Conservation (phyloP, 2,888 invertebrate genomes). For the Eretmocerus hayati region DNA sequence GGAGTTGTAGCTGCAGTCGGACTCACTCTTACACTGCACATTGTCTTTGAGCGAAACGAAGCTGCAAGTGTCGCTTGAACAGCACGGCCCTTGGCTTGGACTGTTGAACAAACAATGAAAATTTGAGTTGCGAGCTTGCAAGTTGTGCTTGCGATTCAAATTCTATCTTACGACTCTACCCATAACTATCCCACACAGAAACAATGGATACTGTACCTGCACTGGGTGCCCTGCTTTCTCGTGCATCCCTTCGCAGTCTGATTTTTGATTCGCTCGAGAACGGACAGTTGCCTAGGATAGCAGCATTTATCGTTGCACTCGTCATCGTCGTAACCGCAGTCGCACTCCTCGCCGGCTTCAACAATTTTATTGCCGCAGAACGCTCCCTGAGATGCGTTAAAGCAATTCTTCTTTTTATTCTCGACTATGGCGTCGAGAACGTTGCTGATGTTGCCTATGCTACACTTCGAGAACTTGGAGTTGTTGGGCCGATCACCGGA, state of each 20-base stretch:
- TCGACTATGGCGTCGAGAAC: slow-evolving; percentile 89
- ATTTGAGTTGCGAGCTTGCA: no score
- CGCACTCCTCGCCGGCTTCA: slow-evolving; percentile 96
- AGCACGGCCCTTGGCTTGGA: slow-evolving; percentile 97
- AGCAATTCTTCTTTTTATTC: slow-evolving; percentile 87
- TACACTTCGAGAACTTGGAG: slow-evolving; percentile 93
- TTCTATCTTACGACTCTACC: no score
- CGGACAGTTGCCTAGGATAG: slow-evolving; percentile 74
- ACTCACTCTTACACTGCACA: slow-evolving; percentile 72
- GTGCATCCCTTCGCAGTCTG: slow-evolving; percentile 72
- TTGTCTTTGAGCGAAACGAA: slow-evolving; percentile 62
- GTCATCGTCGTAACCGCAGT: slow-evolving; percentile 87
- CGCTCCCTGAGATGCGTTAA: slow-evolving; percentile 83
- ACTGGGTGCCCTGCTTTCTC: slow-evolving; percentile 68
- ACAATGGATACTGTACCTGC: slow-evolving; percentile 56
- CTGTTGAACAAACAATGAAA: slow-evolving; percentile 51
- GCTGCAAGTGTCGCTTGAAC: slow-evolving; percentile 68
- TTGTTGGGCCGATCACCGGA: slow-evolving; percentile 97
- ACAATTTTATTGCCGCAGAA: slow-evolving; percentile 99
- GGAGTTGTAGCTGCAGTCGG: slow-evolving; percentile 84
- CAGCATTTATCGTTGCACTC: slow-evolving; percentile 94
- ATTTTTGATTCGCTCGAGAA: slow-evolving; percentile 62
- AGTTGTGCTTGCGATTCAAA: no score
- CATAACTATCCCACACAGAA: no score
- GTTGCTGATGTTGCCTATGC: slow-evolving; percentile 88